Evolutionary conservation across 2,797 vertebrate genomes (phyloP), one percentile per base, ranked within the genome.

Genomic region (Falco naumanni): DNA sequence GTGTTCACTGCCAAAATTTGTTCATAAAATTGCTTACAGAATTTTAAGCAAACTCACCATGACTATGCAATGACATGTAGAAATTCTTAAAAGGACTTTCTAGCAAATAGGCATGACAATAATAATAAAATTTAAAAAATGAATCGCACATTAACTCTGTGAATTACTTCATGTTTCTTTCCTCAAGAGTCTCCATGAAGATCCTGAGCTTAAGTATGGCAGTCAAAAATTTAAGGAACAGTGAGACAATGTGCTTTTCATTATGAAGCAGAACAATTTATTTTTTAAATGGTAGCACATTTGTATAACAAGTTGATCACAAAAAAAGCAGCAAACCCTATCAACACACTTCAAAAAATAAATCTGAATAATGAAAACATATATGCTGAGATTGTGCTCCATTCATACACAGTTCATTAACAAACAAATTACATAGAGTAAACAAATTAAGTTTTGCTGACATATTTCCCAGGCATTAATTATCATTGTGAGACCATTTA

Each of bases 381-480:
- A 72, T 79, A 77, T 89, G 71, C 25, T 87, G 75, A 83, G 60
- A 68, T 33, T 86, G 11, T 22, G 0, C 10, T 85, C 41, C 7
- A 1, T 84, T 88, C 65, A 47, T 68, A 63, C 48, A 80, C 22
- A 63, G 53, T 56, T 83, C 76, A 72, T 93, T 87, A 94, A 91
- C 22, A 94, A 83, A 92, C 63, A 87, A 89, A 94, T 84, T 89
- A 80, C 9, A 76, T 1, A 86, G 5, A 71, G 65, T 81, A 92
- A 96, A 90, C 39, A 71, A 85, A 90, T 78, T 87, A 84, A 72
- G 26, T 69, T 90, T 86, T 79, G 33, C 68, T 82, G 54, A 92
- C n/a, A 22, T 91, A 70, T 87, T 95, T 94, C 43, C 43, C 24
- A 65, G 39, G 19, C 43, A 47, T 69, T 83, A 81, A 47, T 72